Percentiles rank a stretch among this genome's conserved stretches.
Evolutionary conservation across 1,140 invertebrate genomes (phyloP).

Genomic region (Eumeta japonica): DNA sequence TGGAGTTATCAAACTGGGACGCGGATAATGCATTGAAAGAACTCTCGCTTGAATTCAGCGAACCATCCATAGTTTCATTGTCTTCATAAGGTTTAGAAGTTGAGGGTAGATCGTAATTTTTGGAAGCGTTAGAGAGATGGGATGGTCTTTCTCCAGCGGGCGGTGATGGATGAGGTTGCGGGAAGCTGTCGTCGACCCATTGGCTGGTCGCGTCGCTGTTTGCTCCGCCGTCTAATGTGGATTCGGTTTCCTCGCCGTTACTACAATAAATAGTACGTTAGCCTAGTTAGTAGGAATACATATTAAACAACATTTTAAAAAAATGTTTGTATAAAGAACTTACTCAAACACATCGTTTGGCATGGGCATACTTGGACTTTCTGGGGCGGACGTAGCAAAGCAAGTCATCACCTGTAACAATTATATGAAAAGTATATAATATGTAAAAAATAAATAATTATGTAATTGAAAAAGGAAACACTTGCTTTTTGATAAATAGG

Average conservation of each 20-base stretch:
- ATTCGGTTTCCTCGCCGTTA: slow-evolving; percentile 22
- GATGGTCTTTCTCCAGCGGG: slow-evolving; percentile 18
- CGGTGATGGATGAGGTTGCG: slow-evolving; percentile 18
- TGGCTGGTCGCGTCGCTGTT: slow-evolving; percentile 51
- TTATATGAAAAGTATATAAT: not conserved
- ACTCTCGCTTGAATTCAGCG: slow-evolving; percentile 44
- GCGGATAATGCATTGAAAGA: slow-evolving; percentile 46
- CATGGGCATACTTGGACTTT: slow-evolving; percentile 36
- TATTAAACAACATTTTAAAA: not conserved
- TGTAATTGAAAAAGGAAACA: not conserved
- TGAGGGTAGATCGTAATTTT: slow-evolving; percentile 32
- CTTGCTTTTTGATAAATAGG: not conserved
- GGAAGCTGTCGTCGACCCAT: slow-evolving; percentile 55
- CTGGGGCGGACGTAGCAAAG: slow-evolving; percentile 42
- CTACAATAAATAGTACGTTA: slow-evolving; percentile 7
- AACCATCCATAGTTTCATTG: slow-evolving; percentile 37
- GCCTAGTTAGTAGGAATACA: not conserved
- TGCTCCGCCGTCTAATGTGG: slow-evolving; percentile 19
- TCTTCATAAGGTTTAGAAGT: slow-evolving; percentile 39
- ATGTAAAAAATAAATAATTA: not conserved
- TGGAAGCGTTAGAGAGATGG: slow-evolving; percentile 10
- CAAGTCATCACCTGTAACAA: slow-evolving; percentile 44
- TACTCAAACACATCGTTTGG: slow-evolving; percentile 37
- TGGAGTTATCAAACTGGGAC: slow-evolving; percentile 32
- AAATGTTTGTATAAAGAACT: slow-evolving; percentile 7